phyloP scores from a whole-genome alignment of 1,140 invertebrate species.

The Camponotus pennsylvanicus region DNA sequence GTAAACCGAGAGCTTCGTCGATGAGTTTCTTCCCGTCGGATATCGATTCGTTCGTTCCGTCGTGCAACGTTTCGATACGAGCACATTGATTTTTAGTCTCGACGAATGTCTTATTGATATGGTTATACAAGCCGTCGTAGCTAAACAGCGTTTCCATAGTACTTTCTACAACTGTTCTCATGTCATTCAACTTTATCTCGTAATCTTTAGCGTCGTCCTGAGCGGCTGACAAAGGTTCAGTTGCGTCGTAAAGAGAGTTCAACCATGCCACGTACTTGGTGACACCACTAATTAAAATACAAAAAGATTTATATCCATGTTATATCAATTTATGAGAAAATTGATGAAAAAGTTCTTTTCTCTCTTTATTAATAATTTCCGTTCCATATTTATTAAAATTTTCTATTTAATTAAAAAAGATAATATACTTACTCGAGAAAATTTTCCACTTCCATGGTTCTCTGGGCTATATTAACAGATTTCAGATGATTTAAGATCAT shows the following conservation, averaged over 20 bases:
- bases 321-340: background rate
- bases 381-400: background rate
- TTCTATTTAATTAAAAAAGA: constrained; percentile 1
- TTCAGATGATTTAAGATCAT: constrained; percentile 87
- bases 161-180: constrained; percentile 78
- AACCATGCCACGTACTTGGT: constrained; percentile 82
- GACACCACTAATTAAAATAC: constrained; percentile 66
- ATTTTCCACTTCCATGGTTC: constrained; percentile 83
- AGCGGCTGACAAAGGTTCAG: constrained; percentile 81
- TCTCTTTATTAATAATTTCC: background rate
- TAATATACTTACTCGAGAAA: constrained; percentile 81
- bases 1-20: constrained; percentile 76
- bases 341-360: background rate
- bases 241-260: constrained; percentile 82
- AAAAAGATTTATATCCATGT: background rate
- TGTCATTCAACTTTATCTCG: constrained; percentile 78
- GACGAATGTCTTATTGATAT: constrained; percentile 77
- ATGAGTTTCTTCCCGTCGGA: constrained; percentile 78
- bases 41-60: constrained; percentile 72
- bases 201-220: constrained; percentile 79
- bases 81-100: constrained; percentile 70
- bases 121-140: constrained; percentile 81
- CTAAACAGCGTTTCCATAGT: constrained; percentile 81
- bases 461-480: constrained; percentile 84
- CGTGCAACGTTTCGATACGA: constrained; percentile 70